Conservation (phyloP, 2,797 vertebrate species). For the Mareca penelope region DNA sequence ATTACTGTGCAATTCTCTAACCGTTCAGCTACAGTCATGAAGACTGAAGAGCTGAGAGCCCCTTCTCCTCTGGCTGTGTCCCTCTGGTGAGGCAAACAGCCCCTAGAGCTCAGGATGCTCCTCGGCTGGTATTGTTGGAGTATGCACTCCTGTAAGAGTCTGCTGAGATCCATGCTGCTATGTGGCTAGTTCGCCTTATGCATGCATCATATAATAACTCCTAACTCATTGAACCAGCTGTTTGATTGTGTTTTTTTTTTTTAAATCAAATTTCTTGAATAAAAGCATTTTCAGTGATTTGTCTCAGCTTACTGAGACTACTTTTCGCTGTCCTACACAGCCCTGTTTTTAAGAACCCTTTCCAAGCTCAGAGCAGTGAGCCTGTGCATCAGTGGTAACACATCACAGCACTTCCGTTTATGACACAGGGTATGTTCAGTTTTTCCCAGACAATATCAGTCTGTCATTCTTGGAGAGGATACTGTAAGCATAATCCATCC, state of each 20-base stretch:
- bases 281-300: background rate
- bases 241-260: background rate
- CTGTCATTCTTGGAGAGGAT: slow-evolving; percentile 66
- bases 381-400: background rate
- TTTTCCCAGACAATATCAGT: slow-evolving; percentile 23
- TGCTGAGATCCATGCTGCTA: background rate
- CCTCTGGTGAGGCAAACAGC: background rate
- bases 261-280: background rate
- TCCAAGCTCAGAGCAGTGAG: background rate
- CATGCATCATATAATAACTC: background rate
- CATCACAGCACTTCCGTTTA: slow-evolving; percentile 13
- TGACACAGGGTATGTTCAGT: slow-evolving; percentile 6
- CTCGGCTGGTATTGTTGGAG: background rate
- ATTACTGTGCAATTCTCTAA: background rate
- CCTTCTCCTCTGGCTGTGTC: background rate
- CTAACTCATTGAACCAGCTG: background rate
- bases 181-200: background rate
- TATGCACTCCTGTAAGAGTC: background rate
- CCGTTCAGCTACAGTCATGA: background rate
- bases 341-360: background rate
- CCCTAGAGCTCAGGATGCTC: background rate
- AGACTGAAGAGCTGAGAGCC: background rate
- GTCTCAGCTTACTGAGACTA: background rate
- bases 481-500: slow-evolving; percentile 41
- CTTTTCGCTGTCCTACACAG: background rate